A percentile compares a stretch with the other conserved stretches of the same genome.
Conservation (phyloP, 2,888 invertebrate species). For the Ichneumoninae sp. region DNA sequence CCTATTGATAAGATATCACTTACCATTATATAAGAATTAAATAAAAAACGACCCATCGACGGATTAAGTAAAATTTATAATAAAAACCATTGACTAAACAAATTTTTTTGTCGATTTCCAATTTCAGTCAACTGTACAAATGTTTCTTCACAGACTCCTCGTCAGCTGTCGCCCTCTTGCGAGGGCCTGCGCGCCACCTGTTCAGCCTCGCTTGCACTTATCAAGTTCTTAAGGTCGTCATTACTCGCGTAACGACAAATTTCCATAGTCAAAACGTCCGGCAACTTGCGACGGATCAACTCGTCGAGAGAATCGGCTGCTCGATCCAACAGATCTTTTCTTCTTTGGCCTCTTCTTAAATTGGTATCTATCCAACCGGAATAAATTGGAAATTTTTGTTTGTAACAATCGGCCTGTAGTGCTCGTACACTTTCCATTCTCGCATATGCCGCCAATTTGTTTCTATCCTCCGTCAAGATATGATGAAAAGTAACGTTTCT, state of each 20-base stretch:
- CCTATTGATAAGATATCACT: too few species aligned
- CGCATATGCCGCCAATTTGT: slow-evolving; percentile 10
- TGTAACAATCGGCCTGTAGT: not conserved
- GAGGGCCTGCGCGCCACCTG: not conserved
- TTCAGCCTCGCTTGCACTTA: not conserved
- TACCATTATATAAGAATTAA: too few species aligned
- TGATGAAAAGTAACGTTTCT: not conserved
- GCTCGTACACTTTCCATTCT: not conserved
- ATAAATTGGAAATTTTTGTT: slow-evolving; percentile 10
- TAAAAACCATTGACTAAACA: too few species aligned
- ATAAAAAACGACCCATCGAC: too few species aligned
- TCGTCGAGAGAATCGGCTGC: not conserved
- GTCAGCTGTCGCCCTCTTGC: not conserved
- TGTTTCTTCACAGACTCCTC: not conserved
- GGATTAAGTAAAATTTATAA: too few species aligned
- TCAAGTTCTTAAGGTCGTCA: slow-evolving; percentile 3
- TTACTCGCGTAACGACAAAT: not conserved
- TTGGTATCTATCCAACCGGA: slow-evolving; percentile 3
- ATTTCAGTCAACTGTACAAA: too few species aligned
- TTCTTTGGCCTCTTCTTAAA: not conserved
- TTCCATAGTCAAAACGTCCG: not conserved
- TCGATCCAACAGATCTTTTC: not conserved
- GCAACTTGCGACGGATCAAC: not conserved
- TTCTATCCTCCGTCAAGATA: not conserved
- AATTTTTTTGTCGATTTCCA: too few species aligned